These are phyloP conservation scores for Leptocoma aspasia DNA, from an alignment of 2,113 vertebrate genomes.

Conservation along the genomic window DNA sequence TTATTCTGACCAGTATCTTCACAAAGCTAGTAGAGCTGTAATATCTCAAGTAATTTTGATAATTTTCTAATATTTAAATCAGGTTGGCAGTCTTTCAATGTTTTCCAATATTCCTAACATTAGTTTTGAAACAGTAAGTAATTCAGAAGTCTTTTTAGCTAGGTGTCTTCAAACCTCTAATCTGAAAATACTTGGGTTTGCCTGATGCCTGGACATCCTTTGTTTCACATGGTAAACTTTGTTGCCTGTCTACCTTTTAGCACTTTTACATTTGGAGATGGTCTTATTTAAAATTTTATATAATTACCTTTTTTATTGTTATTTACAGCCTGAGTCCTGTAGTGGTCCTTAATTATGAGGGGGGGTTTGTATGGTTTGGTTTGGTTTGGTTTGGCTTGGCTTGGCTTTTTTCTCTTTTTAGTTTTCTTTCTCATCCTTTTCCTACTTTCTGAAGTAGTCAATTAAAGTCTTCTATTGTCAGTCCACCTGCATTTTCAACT, in stretches of 20 bases:
- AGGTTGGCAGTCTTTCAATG: background rate
- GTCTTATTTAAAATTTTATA: background rate
- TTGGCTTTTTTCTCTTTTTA: background rate
- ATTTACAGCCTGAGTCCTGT: background rate
- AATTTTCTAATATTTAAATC: background rate
- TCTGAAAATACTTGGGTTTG: background rate
- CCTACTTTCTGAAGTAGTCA: background rate
- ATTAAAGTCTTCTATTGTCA: background rate
- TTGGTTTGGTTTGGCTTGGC: no score
- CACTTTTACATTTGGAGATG: background rate
- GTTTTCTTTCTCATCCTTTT: background rate
- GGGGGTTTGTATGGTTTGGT: fast-evolving
- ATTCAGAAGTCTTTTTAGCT: background rate
- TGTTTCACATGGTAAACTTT: background rate
- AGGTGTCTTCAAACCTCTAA: background rate
- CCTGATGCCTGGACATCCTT: background rate
- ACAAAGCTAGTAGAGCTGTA: background rate
- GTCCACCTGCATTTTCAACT: background rate
- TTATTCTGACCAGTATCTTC: background rate
- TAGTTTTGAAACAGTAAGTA: background rate
- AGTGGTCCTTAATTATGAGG: background rate
- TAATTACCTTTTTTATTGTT: background rate
- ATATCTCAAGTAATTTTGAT: background rate
- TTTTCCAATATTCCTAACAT: background rate
- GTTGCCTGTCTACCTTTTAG: background rate